phyloP scores from a whole-genome alignment of 2,113 vertebrate genomes.

The Ctenodactylus gundi region DNA sequence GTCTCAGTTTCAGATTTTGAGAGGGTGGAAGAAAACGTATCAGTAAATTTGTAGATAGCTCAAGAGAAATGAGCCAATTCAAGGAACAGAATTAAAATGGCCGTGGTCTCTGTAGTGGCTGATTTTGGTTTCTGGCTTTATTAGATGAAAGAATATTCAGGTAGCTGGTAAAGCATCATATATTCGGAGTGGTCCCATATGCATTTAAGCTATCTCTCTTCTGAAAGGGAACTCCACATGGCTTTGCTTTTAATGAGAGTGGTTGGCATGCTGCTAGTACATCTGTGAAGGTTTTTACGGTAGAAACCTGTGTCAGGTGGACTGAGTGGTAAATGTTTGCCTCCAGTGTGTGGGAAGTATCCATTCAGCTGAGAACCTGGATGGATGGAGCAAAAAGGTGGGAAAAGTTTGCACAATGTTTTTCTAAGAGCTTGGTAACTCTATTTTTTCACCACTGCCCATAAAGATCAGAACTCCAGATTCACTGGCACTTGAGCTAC shows the following conservation, averaged over 20 bases:
- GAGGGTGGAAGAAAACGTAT: not conserved
- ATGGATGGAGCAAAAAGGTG: not conserved
- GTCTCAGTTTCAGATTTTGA: not conserved
- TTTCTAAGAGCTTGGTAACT: not conserved
- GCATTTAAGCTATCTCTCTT: not conserved
- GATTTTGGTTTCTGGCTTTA: too few relatives aligned
- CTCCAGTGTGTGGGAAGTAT: not conserved
- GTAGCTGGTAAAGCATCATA: not conserved
- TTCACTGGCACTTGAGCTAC: not conserved
- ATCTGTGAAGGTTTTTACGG: not conserved
- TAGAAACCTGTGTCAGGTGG: not conserved
- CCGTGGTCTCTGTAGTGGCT: not conserved
- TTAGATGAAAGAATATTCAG: not conserved
- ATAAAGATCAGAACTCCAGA: not conserved
- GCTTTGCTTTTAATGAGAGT: not conserved
- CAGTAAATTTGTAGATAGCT: not conserved
- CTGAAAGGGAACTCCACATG: not conserved
- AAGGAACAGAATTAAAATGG: not conserved
- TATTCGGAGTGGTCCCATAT: not conserved
- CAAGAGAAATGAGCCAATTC: not conserved
- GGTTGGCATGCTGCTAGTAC: not conserved
- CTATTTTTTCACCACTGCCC: not conserved
- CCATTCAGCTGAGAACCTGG: not conserved
- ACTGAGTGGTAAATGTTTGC: not conserved
- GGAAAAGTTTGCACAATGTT: not conserved